phyloP scores from a whole-genome alignment of 2,797 vertebrate genomes.

The Rhinoraja longicauda region DNA sequence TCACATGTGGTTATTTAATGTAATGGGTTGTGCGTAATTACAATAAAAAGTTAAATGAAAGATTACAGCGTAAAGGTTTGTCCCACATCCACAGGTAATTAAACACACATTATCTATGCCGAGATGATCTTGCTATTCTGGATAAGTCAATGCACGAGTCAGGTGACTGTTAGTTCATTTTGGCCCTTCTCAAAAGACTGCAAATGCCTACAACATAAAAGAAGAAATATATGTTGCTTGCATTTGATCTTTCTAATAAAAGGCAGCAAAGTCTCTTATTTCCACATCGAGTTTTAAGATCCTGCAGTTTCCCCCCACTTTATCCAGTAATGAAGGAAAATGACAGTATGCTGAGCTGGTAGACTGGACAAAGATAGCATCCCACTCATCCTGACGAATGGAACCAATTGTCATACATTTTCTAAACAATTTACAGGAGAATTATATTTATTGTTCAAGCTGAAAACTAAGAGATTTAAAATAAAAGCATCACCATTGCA shows the following conservation, averaged over 20 bases:
- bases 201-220: background rate
- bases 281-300: background rate
- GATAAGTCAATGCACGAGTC: background rate
- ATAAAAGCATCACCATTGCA: background rate
- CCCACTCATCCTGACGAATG: background rate
- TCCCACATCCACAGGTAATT: background rate
- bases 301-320: background rate
- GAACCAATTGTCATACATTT: background rate
- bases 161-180: background rate
- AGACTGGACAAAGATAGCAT: background rate
- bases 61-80: background rate
- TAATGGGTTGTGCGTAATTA: background rate
- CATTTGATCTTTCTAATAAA: slow-evolving; percentile 6
- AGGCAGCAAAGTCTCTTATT: background rate
- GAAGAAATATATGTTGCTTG: background rate
- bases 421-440: background rate
- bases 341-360: background rate
- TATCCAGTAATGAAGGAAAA: background rate
- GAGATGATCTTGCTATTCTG: slow-evolving; percentile 20
- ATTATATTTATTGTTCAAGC: background rate
- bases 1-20: background rate
- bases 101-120: background rate
- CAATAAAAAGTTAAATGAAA: background rate
- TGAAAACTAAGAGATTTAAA: background rate
- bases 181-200: background rate